Evolutionary conservation across 2,888 invertebrate genomes (phyloP).

Genomic region (Eristalis intricaria): DNA sequence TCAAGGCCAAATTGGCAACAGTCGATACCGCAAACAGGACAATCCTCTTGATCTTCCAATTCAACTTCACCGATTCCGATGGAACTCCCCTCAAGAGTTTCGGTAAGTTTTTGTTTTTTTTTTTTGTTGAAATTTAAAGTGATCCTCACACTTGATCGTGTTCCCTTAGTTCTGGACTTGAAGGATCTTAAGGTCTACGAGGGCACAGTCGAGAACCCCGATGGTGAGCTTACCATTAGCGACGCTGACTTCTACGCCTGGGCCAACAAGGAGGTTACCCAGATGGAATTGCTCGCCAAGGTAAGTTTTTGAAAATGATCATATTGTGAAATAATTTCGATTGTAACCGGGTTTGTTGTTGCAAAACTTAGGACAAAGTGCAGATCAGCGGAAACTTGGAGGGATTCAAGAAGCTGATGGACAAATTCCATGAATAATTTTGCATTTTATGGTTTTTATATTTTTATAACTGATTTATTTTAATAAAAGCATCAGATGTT

Average conservation of each 20-base stretch:
- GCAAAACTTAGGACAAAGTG: constrained; percentile 76
- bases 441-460: constrained; percentile 8
- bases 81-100: constrained; percentile 78
- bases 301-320: constrained; percentile 56
- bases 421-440: constrained; percentile 76
- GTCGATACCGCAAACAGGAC: constrained; percentile 78
- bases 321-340: not conserved
- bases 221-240: constrained; percentile 77
- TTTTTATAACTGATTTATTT: constrained; percentile 19
- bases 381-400: constrained; percentile 77
- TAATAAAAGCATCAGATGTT: constrained; percentile 5
- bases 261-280: constrained; percentile 76
- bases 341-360: constrained; percentile 4
- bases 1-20: constrained; percentile 77
- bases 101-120: constrained; percentile 77
- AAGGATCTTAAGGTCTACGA: constrained; percentile 80
- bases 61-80: constrained; percentile 79
- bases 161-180: constrained; percentile 79
- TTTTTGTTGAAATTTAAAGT: not conserved
- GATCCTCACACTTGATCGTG: constrained; percentile 46
- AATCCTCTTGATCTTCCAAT: constrained; percentile 78
- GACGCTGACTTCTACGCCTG: constrained; percentile 79
- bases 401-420: constrained; percentile 78
- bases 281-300: constrained; percentile 76
- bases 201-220: constrained; percentile 75